phyloP scores from a whole-genome alignment of 2,888 invertebrate species.

The Drosophila acutilabella region DNA sequence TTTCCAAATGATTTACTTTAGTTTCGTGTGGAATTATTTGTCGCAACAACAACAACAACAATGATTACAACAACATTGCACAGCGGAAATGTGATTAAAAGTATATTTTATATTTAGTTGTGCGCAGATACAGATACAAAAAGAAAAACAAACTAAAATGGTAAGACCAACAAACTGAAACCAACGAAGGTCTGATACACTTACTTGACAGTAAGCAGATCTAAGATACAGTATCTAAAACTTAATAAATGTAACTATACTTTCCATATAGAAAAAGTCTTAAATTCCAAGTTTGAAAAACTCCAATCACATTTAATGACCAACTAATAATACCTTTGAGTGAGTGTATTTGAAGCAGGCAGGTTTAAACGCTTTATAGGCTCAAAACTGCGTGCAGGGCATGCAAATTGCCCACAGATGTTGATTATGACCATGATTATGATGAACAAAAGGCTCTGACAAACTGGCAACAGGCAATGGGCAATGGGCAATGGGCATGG shows the following conservation, averaged over 20 bases:
- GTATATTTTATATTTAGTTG: slow-evolving; percentile 77
- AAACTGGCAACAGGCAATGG: slow-evolving; percentile 18
- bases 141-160: slow-evolving; percentile 3
- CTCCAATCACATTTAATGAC: background rate
- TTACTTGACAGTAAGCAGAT: background rate
- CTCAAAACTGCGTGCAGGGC: slow-evolving; percentile 68
- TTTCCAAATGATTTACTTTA: slow-evolving; percentile 83
- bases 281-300: too few relatives aligned
- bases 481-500: slow-evolving; percentile 24
- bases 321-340: background rate
- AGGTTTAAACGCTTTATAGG: slow-evolving; percentile 50
- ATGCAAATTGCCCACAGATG: slow-evolving; percentile 67
- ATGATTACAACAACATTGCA: slow-evolving; percentile 20
- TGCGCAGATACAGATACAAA: slow-evolving; percentile 47
- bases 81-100: slow-evolving; percentile 81
- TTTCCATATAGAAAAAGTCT: too few relatives aligned
- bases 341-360: slow-evolving; percentile 26
- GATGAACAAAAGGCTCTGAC: slow-evolving; percentile 51
- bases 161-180: background rate
- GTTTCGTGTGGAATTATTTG: slow-evolving; percentile 82
- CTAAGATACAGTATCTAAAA: too few relatives aligned
- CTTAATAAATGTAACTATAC: too few relatives aligned
- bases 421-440: slow-evolving; percentile 28
- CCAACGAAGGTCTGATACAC: slow-evolving; percentile 5
- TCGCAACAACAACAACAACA: slow-evolving; percentile 42